Conservation (phyloP, 2,797 vertebrate species). For the Macropus fuliginosus region DNA sequence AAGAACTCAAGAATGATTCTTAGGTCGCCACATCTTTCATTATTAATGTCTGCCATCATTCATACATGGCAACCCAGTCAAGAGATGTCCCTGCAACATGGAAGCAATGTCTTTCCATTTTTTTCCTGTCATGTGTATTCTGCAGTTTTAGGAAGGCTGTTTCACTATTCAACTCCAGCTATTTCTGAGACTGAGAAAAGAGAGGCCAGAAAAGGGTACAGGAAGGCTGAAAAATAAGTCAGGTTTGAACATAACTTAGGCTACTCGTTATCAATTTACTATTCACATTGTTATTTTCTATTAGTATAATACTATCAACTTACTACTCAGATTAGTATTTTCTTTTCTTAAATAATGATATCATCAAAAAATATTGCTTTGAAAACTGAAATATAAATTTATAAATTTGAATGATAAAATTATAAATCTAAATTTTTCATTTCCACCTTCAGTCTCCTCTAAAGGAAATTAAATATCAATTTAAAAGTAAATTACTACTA, state of each 20-base stretch:
- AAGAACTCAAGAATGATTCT: neutral
- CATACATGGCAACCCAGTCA: neutral
- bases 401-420: neutral
- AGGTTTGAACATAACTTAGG: neutral
- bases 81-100: neutral
- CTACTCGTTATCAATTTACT: neutral
- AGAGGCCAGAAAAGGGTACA: neutral
- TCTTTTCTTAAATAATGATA: neutral
- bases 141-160: fast-evolving
- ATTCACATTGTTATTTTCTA: fast-evolving
- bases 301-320: neutral
- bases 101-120: neutral
- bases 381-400: neutral
- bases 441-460: neutral
- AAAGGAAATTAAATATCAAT: conserved; percentile 3
- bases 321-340: neutral
- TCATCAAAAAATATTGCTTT: neutral
- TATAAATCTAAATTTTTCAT: neutral
- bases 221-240: neutral
- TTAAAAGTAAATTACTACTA: neutral
- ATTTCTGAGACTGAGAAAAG: neutral
- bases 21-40: neutral
- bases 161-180: no score
- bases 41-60: neutral
- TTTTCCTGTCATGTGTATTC: neutral